phyloP scores from a whole-genome alignment of 2,888 invertebrate genomes.

The Ophioninae sp. region DNA sequence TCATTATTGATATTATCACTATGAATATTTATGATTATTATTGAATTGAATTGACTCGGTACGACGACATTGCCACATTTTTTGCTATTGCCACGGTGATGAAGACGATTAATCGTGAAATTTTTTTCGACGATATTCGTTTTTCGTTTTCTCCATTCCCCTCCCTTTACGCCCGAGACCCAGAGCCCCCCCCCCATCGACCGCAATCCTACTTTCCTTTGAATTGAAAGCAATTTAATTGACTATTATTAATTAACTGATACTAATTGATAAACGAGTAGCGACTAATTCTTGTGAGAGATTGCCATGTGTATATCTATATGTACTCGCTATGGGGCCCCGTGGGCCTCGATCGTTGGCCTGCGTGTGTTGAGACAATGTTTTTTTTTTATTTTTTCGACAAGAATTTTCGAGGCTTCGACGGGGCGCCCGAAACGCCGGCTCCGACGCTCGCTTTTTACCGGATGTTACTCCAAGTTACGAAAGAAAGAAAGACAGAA shows the following conservation, averaged over 20 bases:
- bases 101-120: slow-evolving; percentile 38
- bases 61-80: slow-evolving; percentile 63
- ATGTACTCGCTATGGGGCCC: slow-evolving; percentile 79
- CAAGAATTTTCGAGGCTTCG: slow-evolving; percentile 61
- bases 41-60: slow-evolving; percentile 60
- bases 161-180: background rate
- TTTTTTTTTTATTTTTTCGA: slow-evolving; percentile 26
- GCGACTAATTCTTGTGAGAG: slow-evolving; percentile 80
- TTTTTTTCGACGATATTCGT: slow-evolving; percentile 35
- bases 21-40: slow-evolving; percentile 63
- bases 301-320: slow-evolving; percentile 81
- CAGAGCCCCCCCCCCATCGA: background rate
- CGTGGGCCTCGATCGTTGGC: slow-evolving; percentile 68
- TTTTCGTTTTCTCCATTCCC: slow-evolving; percentile 31
- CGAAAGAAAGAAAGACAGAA: background rate
- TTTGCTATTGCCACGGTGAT: slow-evolving; percentile 64
- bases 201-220: slow-evolving; percentile 1
- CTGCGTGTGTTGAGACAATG: slow-evolving; percentile 60
- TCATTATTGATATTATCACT: background rate
- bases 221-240: slow-evolving; percentile 70
- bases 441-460: slow-evolving; percentile 70
- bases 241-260: slow-evolving; percentile 78
- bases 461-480: slow-evolving; percentile 21
- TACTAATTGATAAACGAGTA: slow-evolving; percentile 79
- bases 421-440: slow-evolving; percentile 78